Base-by-base conservation (phyloP, 2,797 vertebrate genomes). In the Manis javanica region DNA sequence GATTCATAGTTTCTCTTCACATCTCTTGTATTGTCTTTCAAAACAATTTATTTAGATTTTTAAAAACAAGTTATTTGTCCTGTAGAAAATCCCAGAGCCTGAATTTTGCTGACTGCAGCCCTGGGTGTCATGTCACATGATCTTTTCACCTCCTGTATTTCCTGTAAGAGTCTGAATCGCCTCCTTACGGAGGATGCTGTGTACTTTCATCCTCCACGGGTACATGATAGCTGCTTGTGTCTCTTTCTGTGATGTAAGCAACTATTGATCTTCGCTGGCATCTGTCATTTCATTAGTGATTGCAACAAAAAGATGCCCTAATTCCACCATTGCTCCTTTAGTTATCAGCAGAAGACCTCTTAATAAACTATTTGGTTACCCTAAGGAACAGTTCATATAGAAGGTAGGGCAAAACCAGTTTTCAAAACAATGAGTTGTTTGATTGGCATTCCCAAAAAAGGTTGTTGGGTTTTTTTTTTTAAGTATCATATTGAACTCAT, bases 311-410 rank as follows among this genome's bases (percentile, higher is more conserved):
- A 59, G 14, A 10, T 86, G 18, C 29, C 55, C 26, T 77, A 59
- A 89, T 63, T 49, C 51, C 46, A 34, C 87, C 46, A 79, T 92
- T 89, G 91, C 49, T 75, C 90, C 29, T 74, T 93, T 51, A 83
- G 14, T 78, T 87, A 88, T 61, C 78, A 87, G 55, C 63, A 69
- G 68, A 88, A 69, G 42, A 46, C 7, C 42, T 46, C 42, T 46
- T 46, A 46, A 91, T 51, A 78, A 90, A 86, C 18, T 75, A 15
- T 82, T 42, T 68, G 61, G 3, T 72, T 72, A 78, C 46, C 29
- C 51, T 1, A 16, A 90, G 29, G 39, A 86, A 31, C 0, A 72
- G 19, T 95, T 91, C 29, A 26, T 57, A 18, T 68, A 51, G 91
- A 78, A 78, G n/a, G 66, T 26, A 68, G 13, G 39, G 29, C 29